Percentiles rank a stretch among this genome's conserved stretches.
Evolutionary conservation across 2,888 invertebrate species (phyloP).

Genomic region (Nemoura dubitans): DNA sequence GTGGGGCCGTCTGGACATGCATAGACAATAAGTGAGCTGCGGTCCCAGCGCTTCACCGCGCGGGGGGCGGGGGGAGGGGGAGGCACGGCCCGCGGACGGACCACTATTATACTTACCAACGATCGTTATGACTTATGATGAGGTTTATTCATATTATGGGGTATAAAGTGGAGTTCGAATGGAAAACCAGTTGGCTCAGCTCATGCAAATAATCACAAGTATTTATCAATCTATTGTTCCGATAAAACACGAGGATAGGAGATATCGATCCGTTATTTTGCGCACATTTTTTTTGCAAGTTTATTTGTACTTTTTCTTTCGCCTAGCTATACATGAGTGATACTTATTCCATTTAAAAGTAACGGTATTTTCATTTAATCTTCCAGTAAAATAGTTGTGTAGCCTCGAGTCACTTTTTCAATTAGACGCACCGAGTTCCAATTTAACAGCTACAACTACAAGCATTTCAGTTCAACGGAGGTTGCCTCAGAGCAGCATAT

Average conservation of each 20-base stretch:
- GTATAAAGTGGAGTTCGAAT: constrained; percentile 19
- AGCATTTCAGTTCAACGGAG: background rate
- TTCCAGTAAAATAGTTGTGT: background rate
- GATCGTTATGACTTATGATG: constrained; percentile 34
- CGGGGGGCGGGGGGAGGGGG: constrained; percentile 17
- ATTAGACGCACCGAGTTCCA: background rate
- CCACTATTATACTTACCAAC: background rate
- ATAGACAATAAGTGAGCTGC: constrained; percentile 35
- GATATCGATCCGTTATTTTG: background rate
- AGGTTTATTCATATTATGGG: constrained; percentile 5
- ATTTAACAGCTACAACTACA: background rate
- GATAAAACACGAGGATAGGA: background rate
- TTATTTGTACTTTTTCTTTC: background rate
- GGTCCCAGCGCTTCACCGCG: constrained; percentile 13
- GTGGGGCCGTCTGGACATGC: constrained; percentile 28
- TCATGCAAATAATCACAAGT: background rate
- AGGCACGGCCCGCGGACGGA: background rate
- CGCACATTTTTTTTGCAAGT: background rate
- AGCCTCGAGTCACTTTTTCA: background rate
- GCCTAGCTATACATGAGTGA: background rate
- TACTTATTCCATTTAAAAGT: background rate
- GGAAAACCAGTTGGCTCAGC: background rate
- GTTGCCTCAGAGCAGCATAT: background rate
- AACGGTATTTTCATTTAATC: background rate
- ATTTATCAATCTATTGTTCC: constrained; percentile 22